Evolutionary conservation across 2,113 vertebrate species (phyloP).

Genomic region (Dermatemys mawii): DNA sequence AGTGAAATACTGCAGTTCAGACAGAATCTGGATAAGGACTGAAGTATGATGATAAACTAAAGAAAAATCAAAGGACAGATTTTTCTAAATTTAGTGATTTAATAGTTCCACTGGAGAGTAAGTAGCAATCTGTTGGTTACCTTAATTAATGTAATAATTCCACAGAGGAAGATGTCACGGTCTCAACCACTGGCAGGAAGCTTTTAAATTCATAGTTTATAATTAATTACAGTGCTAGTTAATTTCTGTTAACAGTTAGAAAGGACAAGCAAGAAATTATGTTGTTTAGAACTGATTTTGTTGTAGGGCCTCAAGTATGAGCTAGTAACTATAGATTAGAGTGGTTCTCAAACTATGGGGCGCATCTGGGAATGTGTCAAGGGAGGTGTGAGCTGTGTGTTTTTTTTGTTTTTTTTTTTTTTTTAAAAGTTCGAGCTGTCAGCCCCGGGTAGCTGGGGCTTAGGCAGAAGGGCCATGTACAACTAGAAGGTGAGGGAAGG

Average conservation of each 20-base stretch:
- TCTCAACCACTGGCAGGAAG: neutral
- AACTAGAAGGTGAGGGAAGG: neutral
- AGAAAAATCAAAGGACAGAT: neutral
- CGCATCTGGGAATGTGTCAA: neutral
- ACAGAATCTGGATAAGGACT: neutral
- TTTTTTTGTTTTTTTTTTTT: too few relatives aligned
- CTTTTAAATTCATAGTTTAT: neutral
- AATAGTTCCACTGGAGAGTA: neutral
- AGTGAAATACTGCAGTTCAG: neutral
- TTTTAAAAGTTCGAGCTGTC: neutral
- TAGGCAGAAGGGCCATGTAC: neutral
- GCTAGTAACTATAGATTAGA: neutral
- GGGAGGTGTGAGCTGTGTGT: neutral
- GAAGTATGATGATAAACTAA: neutral
- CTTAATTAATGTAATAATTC: neutral
- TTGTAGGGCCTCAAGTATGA: neutral
- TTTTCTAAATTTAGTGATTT: neutral
- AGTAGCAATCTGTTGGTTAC: neutral
- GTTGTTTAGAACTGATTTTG: neutral
- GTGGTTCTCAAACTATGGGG: neutral
- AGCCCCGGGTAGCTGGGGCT: neutral
- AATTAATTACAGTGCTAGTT: neutral
- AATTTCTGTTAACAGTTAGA: neutral
- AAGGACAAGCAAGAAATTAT: neutral
- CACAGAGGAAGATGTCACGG: too few relatives aligned